Conservation (phyloP, 2,113 vertebrate species). For the Nesoenas mayeri region DNA sequence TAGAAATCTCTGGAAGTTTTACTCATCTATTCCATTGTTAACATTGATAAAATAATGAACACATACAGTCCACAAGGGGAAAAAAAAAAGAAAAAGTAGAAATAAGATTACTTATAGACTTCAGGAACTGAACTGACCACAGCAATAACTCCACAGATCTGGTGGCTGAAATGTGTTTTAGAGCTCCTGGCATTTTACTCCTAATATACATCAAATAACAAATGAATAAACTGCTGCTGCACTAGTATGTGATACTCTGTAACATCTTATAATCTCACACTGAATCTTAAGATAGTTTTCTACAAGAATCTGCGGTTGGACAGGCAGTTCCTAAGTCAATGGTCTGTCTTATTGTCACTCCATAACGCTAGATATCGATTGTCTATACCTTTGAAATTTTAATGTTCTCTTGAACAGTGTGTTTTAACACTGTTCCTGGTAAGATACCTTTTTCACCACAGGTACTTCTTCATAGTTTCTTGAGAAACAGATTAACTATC, state of each 20-base stretch:
- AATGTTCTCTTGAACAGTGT: background rate
- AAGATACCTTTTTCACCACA: fast-evolving
- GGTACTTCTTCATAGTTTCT: background rate
- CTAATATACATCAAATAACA: background rate
- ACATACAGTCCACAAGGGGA: background rate
- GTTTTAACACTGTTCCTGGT: background rate
- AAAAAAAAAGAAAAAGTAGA: background rate
- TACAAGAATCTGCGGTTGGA: background rate
- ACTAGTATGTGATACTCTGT: background rate
- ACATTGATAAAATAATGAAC: conserved; percentile 56
- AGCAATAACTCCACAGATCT: background rate
- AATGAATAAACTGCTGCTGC: background rate
- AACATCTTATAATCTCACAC: background rate
- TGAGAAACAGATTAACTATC: background rate
- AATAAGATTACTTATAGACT: background rate
- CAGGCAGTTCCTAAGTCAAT: background rate
- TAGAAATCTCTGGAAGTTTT: conserved; percentile 48
- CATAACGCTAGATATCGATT: background rate
- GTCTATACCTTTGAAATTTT: background rate
- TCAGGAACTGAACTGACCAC: conserved; percentile 16
- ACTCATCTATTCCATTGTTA: conserved; percentile 40
- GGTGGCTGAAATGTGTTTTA: background rate
- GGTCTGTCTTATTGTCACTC: background rate
- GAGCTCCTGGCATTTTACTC: background rate
- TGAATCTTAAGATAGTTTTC: background rate